Conservation (phyloP, 1,140 invertebrate genomes). For the Medauroidea extradentata region DNA sequence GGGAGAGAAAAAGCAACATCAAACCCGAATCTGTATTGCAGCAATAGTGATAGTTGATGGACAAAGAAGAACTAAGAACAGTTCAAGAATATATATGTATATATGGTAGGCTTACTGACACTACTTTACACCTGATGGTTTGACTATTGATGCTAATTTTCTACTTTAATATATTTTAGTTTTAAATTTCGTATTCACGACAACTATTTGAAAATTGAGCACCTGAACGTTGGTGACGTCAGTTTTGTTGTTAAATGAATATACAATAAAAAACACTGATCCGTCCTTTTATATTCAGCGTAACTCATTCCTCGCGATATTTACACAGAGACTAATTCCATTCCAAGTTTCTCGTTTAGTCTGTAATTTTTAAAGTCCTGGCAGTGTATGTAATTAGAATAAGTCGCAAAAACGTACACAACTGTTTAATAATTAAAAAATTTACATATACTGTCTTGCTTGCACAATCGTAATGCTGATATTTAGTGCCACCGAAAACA, state of each 20-base stretch:
- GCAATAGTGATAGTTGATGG: too few relatives aligned
- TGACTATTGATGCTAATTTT: too few relatives aligned
- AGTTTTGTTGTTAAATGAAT: constrained; percentile 12
- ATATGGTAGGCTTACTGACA: too few relatives aligned
- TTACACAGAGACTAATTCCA: constrained; percentile 15
- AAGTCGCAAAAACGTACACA: constrained; percentile 20
- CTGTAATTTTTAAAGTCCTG: constrained; percentile 16
- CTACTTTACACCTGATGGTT: too few relatives aligned
- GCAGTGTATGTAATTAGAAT: constrained; percentile 26
- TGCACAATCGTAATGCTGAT: constrained; percentile 4
- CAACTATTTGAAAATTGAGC: constrained; percentile 23
- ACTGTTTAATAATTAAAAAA: constrained; percentile 15
- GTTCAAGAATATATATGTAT: background rate
- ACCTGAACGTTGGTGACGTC: constrained; percentile 22
- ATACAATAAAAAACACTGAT: constrained; percentile 16
- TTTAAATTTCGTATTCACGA: constrained; percentile 9
- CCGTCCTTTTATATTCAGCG: constrained; percentile 16
- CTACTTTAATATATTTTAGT: constrained; percentile 3
- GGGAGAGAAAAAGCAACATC: too few relatives aligned
- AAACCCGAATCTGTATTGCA: too few relatives aligned
- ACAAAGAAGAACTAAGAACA: too few relatives aligned
- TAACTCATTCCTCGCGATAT: constrained; percentile 5
- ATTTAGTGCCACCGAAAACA: too few relatives aligned
- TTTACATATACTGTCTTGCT: background rate
- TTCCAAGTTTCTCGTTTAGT: constrained; percentile 12